A percentile compares a stretch with the other conserved stretches of the same genome.
phyloP scores from a whole-genome alignment of 2,888 invertebrate genomes.

The Therioaphis trifolii region DNA sequence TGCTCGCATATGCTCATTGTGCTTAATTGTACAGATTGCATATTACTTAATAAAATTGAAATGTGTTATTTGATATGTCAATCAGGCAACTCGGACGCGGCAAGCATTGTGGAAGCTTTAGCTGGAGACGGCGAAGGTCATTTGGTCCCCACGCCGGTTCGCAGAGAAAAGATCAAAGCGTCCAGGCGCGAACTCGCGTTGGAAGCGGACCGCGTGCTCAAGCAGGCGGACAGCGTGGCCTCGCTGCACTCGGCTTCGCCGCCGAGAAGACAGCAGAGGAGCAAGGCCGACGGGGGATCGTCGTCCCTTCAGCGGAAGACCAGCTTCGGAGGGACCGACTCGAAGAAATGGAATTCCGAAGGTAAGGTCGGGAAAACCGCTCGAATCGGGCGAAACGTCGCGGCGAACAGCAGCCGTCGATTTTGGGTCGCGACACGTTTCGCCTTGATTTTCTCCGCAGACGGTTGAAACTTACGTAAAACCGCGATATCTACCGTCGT shows the following conservation, averaged over 20 bases:
- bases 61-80: too few species aligned
- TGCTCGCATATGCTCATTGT: constrained; percentile 10
- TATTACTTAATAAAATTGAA: too few species aligned
- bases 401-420: too few species aligned
- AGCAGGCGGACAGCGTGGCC: constrained; percentile 77
- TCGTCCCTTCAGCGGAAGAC: constrained; percentile 37
- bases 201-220: constrained; percentile 78
- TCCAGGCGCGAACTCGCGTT: constrained; percentile 80
- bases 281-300: constrained; percentile 23
- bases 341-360: constrained; percentile 57
- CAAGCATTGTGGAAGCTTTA: constrained; percentile 70
- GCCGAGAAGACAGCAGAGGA: constrained; percentile 58
- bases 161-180: constrained; percentile 75
- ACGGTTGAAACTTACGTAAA: too few species aligned
- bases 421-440: too few species aligned
- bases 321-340: constrained; percentile 58
- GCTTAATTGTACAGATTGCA: background rate
- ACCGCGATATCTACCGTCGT: too few species aligned
- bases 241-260: constrained; percentile 49
- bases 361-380: too few species aligned
- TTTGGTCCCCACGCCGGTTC: constrained; percentile 70
- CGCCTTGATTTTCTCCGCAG: too few species aligned
- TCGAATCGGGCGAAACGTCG: too few species aligned
- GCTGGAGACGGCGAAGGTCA: constrained; percentile 71
- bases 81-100: constrained; percentile 57